A percentile compares a stretch with the other conserved stretches of the same genome.
These are phyloP conservation scores for Mycalesis mineus DNA, from an alignment of 2,888 invertebrate species.

Conservation along the genomic window DNA sequence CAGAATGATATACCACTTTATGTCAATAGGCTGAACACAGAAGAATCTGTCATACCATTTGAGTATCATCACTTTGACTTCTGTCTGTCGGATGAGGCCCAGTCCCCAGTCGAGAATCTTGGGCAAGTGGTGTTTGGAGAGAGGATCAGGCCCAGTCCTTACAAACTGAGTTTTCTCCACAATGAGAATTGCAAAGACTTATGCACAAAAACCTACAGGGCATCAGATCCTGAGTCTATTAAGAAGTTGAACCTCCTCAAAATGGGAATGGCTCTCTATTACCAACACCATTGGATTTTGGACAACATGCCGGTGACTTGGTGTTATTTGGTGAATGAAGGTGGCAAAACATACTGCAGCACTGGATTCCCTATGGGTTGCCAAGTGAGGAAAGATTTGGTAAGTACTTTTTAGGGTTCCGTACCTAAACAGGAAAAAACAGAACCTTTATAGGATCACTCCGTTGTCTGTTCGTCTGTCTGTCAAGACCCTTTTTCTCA, in stretches of 20 bases:
- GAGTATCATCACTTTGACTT: slow-evolving; percentile 99
- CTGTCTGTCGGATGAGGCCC: slow-evolving; percentile 85
- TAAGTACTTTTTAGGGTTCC: slow-evolving; percentile 43
- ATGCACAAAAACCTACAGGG: slow-evolving; percentile 85
- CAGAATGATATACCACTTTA: slow-evolving; percentile 93
- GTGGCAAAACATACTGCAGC: slow-evolving; percentile 88
- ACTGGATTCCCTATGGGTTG: slow-evolving; percentile 99
- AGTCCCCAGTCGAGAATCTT: slow-evolving; percentile 96
- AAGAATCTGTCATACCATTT: slow-evolving; percentile 98
- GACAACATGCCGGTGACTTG: slow-evolving; percentile 99
- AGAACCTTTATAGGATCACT: too few relatives aligned
- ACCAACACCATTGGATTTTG: slow-evolving; percentile 99
- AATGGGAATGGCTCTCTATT: slow-evolving; percentile 95
- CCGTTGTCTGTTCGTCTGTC: too few relatives aligned
- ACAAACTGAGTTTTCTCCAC: slow-evolving; percentile 90
- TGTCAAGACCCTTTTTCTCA: too few relatives aligned
- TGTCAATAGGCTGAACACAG: slow-evolving; percentile 98
- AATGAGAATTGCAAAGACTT: slow-evolving; percentile 78
- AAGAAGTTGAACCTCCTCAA: slow-evolving; percentile 89
- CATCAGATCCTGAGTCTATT: slow-evolving; percentile 79
- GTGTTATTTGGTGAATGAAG: slow-evolving; percentile 90
- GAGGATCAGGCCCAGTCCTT: slow-evolving; percentile 95
- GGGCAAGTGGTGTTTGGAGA: slow-evolving; percentile 99
- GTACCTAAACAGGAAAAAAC: too few relatives aligned
- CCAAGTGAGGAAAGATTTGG: slow-evolving; percentile 81